phyloP scores from a whole-genome alignment of 2,113 vertebrate genomes.

The Condylura cristata region DNA sequence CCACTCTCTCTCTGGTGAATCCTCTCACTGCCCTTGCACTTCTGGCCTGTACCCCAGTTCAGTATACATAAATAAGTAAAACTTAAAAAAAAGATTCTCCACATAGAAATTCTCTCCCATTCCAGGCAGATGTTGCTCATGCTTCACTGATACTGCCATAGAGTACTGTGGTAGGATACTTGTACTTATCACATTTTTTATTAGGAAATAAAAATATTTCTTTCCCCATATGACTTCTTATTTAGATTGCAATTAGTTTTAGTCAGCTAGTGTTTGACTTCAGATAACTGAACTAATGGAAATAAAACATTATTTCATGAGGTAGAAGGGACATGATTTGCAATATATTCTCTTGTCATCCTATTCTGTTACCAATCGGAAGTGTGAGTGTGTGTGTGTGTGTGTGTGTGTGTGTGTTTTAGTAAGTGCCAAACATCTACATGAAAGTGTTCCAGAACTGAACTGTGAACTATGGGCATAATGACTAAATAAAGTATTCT shows the following conservation, averaged over 20 bases:
- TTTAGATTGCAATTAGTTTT: background rate
- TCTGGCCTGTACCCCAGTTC: no score
- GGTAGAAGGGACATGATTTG: background rate
- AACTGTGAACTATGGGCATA: accelerated
- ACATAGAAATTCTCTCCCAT: background rate
- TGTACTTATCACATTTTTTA: background rate
- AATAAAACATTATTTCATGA: background rate
- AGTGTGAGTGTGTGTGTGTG: background rate
- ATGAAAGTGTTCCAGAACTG: background rate
- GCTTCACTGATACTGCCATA: background rate
- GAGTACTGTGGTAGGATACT: background rate
- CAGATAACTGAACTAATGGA: background rate
- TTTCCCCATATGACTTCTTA: background rate
- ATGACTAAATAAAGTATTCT: no score
- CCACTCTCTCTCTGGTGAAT: no score
- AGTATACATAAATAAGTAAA: no score
- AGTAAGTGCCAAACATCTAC: background rate
- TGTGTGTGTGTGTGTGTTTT: background rate
- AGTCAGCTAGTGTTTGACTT: background rate
- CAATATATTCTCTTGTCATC: background rate
- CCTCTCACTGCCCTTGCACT: no score
- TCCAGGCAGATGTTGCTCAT: background rate
- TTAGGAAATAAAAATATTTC: background rate
- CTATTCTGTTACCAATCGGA: background rate
- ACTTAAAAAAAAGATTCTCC: background rate